These are phyloP conservation scores for Regulus satrapa DNA, from an alignment of 2,113 vertebrate genomes.

Conservation along the genomic window DNA sequence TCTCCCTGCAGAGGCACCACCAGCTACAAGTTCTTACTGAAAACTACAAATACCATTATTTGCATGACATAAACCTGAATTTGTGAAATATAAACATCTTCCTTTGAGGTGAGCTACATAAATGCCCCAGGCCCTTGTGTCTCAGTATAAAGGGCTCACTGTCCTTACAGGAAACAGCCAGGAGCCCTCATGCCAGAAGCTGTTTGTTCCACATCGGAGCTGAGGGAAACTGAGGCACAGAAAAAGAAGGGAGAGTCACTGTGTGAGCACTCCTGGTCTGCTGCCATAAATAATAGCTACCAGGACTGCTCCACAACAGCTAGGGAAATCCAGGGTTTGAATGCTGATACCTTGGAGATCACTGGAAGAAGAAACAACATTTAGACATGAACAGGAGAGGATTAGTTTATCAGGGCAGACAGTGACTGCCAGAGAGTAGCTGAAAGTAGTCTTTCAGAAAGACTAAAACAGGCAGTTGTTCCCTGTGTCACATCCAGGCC, in stretches of 20 bases:
- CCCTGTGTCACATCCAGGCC: neutral
- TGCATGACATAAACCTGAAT: neutral
- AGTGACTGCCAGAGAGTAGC: neutral
- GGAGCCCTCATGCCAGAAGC: neutral
- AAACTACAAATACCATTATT: neutral
- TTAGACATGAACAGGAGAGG: neutral
- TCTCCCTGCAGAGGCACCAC: neutral
- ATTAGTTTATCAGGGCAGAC: neutral
- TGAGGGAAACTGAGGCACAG: neutral
- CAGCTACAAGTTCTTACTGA: neutral
- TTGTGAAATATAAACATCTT: neutral
- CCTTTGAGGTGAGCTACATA: neutral
- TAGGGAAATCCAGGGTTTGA: neutral
- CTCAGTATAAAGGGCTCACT: neutral
- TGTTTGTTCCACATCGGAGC: neutral
- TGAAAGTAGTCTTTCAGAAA: neutral
- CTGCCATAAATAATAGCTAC: neutral
- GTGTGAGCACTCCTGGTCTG: neutral
- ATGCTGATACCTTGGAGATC: neutral
- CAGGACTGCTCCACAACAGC: neutral
- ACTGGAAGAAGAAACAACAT: neutral
- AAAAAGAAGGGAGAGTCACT: neutral
- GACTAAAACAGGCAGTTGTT: neutral
- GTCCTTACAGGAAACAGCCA: neutral
- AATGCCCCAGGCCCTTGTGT: neutral